Evolutionary conservation across 2,888 invertebrate species (phyloP).

Genomic region (Pogonocherus hispidulus): DNA sequence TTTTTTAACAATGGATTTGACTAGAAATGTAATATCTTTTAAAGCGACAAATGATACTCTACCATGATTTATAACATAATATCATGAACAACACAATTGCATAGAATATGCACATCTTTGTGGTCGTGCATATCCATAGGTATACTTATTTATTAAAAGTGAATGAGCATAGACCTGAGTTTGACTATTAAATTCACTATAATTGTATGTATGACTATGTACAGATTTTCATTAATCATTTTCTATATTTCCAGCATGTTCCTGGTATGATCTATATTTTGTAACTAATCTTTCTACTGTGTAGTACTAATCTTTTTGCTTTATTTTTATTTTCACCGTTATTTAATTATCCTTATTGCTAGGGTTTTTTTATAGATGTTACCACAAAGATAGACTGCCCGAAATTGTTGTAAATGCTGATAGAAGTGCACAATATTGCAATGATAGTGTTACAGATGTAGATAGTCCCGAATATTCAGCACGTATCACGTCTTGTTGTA

Average conservation of each 20-base stretch:
- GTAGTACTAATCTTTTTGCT: slow-evolving; percentile 36
- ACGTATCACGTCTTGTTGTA: slow-evolving; percentile 72
- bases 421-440: slow-evolving; percentile 60
- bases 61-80: too few relatives aligned
- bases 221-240: too few relatives aligned
- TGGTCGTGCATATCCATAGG: too few relatives aligned
- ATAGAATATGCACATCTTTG: too few relatives aligned
- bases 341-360: slow-evolving; percentile 28
- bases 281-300: slow-evolving; percentile 29
- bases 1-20: too few relatives aligned
- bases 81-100: too few relatives aligned
- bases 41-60: too few relatives aligned
- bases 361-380: slow-evolving; percentile 61
- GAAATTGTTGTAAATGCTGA: slow-evolving; percentile 53
- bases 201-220: too few relatives aligned
- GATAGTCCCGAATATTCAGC: slow-evolving; percentile 55
- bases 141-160: too few relatives aligned
- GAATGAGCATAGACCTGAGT: too few relatives aligned
- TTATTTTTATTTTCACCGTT: slow-evolving; percentile 33
- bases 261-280: not conserved
- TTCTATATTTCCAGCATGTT: slow-evolving; percentile 10
- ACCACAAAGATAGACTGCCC: slow-evolving; percentile 54
- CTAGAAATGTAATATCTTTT: too few relatives aligned
- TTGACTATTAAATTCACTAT: too few relatives aligned
- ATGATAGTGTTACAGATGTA: slow-evolving; percentile 47